Conservation (phyloP, 2,113 vertebrate genomes). For the Alethe castanea region DNA sequence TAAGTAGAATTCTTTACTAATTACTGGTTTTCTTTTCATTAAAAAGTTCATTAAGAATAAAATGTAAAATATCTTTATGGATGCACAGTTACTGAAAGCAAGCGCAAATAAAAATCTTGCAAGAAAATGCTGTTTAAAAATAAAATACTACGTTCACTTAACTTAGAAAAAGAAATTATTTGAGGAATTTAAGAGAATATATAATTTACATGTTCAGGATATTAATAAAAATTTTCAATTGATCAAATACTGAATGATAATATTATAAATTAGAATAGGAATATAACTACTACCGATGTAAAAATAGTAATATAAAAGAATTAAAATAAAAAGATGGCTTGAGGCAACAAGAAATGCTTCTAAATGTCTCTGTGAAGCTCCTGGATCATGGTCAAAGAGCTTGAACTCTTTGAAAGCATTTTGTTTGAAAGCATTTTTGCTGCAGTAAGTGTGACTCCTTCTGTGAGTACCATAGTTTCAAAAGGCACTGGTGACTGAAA, state of each 20-base stretch:
- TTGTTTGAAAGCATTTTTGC: background rate
- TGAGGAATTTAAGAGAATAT: background rate
- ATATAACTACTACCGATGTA: background rate
- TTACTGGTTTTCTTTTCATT: conserved; percentile 8
- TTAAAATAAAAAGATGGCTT: background rate
- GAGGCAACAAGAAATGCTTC: background rate
- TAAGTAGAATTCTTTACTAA: background rate
- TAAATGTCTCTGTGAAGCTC: background rate
- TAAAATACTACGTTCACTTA: background rate
- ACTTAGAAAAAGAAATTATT: background rate
- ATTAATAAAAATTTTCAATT: background rate
- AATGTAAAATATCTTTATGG: background rate
- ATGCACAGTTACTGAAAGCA: background rate
- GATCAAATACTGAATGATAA: background rate
- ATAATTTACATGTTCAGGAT: background rate
- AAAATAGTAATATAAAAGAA: background rate
- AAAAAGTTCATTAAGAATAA: conserved; percentile 6
- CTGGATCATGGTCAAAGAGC: background rate
- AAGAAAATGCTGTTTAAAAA: background rate
- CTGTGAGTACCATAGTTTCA: background rate
- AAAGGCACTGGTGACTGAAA: background rate
- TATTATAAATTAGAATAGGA: background rate
- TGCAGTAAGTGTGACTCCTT: background rate
- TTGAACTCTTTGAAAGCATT: background rate
- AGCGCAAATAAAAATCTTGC: background rate